phyloP scores from a whole-genome alignment of 2,113 vertebrate genomes.

The Motacilla tschutschensis region DNA sequence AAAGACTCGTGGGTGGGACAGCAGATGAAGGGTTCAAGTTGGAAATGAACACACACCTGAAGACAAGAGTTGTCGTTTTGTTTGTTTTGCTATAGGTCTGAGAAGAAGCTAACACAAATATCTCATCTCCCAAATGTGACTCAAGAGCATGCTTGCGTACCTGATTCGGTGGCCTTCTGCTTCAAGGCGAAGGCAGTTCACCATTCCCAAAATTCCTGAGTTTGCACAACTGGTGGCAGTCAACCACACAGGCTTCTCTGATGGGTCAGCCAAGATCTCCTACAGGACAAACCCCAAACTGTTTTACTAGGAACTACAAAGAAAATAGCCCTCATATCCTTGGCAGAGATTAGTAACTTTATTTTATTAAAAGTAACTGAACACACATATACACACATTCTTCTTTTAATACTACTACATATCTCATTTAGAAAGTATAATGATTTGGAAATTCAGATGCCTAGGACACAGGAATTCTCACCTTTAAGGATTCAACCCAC shows the following conservation, averaged over 20 bases:
- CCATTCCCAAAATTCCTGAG: conserved; percentile 91
- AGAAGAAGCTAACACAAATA: background rate
- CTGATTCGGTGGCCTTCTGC: conserved; percentile 87
- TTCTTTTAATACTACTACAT: background rate
- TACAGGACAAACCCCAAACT: background rate
- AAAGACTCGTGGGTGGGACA: conserved; percentile 54
- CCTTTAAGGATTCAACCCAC: conserved; percentile 93
- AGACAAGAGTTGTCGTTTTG: background rate
- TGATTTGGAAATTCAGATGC: background rate
- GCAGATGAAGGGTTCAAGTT: conserved; percentile 74
- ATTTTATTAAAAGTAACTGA: background rate
- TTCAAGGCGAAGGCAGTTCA: conserved; percentile 92
- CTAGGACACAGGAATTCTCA: conserved; percentile 36
- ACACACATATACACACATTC: background rate
- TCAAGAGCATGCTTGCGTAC: conserved; percentile 52
- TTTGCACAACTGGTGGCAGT: conserved; percentile 74
- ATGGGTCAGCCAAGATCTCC: conserved; percentile 71
- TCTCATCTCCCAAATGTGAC: background rate
- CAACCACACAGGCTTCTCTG: conserved; percentile 83
- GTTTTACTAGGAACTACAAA: background rate
- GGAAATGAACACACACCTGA: conserved; percentile 88
- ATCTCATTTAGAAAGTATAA: background rate
- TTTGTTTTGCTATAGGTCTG: background rate
- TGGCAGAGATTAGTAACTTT: background rate
- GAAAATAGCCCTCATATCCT: background rate